Conservation (phyloP, 2,888 invertebrate genomes). For the Lasioglossum vierecki region DNA sequence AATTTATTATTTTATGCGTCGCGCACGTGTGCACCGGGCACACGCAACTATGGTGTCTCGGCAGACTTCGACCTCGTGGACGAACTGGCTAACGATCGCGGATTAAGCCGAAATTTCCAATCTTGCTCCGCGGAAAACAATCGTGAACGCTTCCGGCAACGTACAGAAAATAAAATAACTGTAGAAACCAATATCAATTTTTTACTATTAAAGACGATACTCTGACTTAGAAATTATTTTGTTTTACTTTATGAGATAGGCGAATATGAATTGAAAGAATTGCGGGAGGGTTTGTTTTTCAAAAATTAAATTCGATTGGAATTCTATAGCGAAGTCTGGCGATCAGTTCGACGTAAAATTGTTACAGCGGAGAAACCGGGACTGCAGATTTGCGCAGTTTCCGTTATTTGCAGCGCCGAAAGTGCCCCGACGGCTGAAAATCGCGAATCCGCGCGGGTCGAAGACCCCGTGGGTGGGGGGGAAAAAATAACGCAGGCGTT, state of each 20-base stretch:
- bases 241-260: not conserved
- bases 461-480: constrained; percentile 10
- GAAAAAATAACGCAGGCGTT: constrained; percentile 56
- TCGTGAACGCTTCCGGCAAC: not conserved
- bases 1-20: constrained; percentile 73
- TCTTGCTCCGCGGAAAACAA: not conserved
- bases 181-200: not conserved
- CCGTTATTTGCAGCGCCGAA: constrained; percentile 4
- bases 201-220: not conserved
- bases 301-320: not conserved
- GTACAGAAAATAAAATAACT: not conserved
- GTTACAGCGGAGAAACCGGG: not conserved
- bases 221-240: too few species aligned
- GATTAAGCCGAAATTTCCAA: not conserved
- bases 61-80: constrained; percentile 17
- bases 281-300: not conserved
- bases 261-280: not conserved
- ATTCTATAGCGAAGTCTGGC: not conserved
- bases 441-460: constrained; percentile 13
- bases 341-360: not conserved
- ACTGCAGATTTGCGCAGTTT: not conserved
- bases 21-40: constrained; percentile 51
- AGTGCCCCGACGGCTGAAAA: constrained; percentile 2
- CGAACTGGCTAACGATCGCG: not conserved
- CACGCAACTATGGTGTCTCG: constrained; percentile 32